Percentiles rank a stretch among this genome's conserved stretches.
phyloP scores from a whole-genome alignment of 2,888 invertebrate genomes.

The Pachymerium ferrugineum region DNA sequence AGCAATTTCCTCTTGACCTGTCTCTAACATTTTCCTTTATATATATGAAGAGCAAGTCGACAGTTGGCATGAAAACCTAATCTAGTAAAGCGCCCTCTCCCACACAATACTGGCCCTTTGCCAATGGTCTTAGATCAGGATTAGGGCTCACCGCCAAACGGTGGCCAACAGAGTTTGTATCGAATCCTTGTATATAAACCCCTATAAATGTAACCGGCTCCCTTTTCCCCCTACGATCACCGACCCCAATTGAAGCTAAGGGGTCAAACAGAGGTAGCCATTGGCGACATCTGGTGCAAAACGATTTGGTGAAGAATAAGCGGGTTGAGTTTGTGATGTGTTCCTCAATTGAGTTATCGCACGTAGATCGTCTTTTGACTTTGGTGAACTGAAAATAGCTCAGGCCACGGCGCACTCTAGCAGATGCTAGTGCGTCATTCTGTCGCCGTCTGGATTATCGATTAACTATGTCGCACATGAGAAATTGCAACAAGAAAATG shows the following conservation, averaged over 20 bases:
- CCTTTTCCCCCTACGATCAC: neutral
- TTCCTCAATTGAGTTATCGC: slow-evolving; percentile 8
- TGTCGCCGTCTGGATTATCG: neutral
- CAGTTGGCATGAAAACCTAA: slow-evolving; percentile 9
- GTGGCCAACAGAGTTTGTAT: neutral
- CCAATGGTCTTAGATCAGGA: neutral
- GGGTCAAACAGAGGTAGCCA: neutral
- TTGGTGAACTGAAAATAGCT: slow-evolving; percentile 13
- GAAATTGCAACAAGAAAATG: slow-evolving; percentile 4
- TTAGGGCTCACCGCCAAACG: slow-evolving; percentile 13
- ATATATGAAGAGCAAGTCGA: neutral
- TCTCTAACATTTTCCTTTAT: neutral
- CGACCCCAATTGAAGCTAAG: neutral
- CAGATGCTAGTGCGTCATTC: slow-evolving; percentile 9
- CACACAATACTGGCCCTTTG: neutral
- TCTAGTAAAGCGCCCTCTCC: neutral
- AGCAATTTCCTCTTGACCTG: neutral
- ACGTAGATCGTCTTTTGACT: slow-evolving; percentile 8
- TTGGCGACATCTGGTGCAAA: slow-evolving; percentile 2
- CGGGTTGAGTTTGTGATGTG: neutral
- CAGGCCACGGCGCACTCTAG: neutral
- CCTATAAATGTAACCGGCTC: neutral
- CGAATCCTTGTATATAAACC: neutral
- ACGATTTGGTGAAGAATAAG: neutral
- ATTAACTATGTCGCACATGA: neutral